A percentile compares a stretch with the other conserved stretches of the same genome.
Evolutionary conservation across 1,140 invertebrate genomes (phyloP).

Genomic region (Anastrepha obliqua): DNA sequence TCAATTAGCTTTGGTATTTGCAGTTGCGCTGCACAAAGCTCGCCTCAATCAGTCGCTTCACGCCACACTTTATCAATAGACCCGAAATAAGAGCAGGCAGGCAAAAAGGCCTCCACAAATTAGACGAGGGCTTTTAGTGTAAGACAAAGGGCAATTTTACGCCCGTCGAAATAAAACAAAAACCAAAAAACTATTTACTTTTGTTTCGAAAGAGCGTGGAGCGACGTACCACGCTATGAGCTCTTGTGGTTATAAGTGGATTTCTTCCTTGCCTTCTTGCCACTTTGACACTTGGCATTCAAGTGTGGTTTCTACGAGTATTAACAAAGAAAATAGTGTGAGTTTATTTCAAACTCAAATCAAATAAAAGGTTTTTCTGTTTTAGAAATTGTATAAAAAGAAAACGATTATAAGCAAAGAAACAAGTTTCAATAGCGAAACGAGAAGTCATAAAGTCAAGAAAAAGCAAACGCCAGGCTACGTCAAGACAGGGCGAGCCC

Average conservation of each 20-base stretch:
- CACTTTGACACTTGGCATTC: conserved; percentile 43
- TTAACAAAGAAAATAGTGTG: not conserved
- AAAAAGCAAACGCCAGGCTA: not conserved
- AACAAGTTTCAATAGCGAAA: conserved; percentile 10
- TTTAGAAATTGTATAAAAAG: not conserved
- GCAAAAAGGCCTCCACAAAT: not conserved
- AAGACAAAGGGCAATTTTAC: conserved; percentile 13
- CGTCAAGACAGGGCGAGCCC: not conserved
- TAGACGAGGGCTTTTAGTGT: not conserved
- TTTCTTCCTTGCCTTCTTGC: not conserved
- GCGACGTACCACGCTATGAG: not conserved
- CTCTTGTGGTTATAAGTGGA: not conserved
- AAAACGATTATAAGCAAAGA: not conserved
- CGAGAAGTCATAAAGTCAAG: conserved; percentile 27
- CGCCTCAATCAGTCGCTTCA: not conserved
- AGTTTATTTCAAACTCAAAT: conserved; percentile 5
- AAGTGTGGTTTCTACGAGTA: conserved; percentile 21
- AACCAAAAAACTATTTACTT: not conserved
- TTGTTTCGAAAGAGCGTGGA: conserved; percentile 10
- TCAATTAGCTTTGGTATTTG: conserved; percentile 18
- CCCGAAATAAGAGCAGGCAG: no score
- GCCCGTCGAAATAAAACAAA: not conserved
- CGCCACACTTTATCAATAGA: not conserved
- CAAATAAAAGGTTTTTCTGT: not conserved
- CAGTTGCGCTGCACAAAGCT: not conserved